These are phyloP conservation scores for Propithecus coquereli DNA, from an alignment of 2,113 vertebrate genomes.

Conservation along the genomic window DNA sequence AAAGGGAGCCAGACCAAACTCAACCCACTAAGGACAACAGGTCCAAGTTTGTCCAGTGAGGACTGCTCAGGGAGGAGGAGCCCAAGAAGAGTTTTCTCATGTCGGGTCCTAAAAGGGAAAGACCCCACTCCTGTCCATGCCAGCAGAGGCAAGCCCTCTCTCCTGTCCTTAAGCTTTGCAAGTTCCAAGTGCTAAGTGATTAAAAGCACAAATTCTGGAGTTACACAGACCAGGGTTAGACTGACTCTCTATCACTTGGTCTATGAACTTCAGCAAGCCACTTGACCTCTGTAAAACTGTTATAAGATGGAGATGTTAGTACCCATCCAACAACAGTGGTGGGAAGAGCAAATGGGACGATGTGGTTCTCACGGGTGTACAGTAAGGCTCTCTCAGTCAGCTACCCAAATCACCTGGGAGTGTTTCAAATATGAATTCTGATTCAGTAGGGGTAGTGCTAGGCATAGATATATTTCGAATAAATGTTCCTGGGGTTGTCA, in stretches of 20 bases:
- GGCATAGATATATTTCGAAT: not conserved
- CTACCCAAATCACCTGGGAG: not conserved
- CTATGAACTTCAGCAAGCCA: not conserved
- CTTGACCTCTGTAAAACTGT: not conserved
- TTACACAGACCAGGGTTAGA: not conserved
- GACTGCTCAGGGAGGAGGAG: not conserved
- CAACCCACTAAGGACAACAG: not conserved
- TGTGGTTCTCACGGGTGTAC: not conserved
- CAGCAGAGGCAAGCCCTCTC: not conserved
- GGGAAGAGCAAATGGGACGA: not conserved
- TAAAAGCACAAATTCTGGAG: not conserved
- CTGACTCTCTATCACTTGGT: not conserved
- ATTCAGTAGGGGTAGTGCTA: not conserved
- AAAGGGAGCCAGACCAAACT: not conserved
- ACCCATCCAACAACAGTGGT: not conserved
- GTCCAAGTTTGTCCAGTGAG: not conserved
- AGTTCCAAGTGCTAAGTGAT: not conserved
- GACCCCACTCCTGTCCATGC: not conserved
- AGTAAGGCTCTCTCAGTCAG: not conserved
- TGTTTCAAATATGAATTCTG: not conserved
- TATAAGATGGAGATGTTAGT: not conserved
- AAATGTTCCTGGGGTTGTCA: not conserved
- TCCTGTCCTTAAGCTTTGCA: not conserved
- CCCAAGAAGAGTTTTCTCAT: not conserved
- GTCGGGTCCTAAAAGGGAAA: not conserved